Base-by-base conservation (phyloP, 2,113 vertebrate genomes). In the Oreotrochilus melanogaster region DNA sequence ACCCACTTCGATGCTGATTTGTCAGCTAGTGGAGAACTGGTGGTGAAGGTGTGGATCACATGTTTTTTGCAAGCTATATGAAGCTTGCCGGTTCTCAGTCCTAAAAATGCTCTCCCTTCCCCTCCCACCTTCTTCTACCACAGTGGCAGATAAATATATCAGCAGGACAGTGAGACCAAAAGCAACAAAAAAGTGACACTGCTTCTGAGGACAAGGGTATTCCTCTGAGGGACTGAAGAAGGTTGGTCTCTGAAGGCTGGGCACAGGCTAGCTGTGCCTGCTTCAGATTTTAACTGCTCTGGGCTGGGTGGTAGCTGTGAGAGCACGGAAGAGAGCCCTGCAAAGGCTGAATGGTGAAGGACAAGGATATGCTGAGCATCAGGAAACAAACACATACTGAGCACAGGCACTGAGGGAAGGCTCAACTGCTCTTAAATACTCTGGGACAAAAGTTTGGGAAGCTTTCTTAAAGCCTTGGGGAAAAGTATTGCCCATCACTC, bases 121-220 rank as follows among this genome's bases (percentile, higher is more conserved):
- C 14, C 14, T 69, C 33, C 33, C 2, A 1, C 18, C 30, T 57
- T 78, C 42, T 64, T 78, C 42, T 64, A 48, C 54, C 0, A 0
- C 54, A n/a, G 23, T 2, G 6, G 43, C 43, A 79, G 56, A 74
- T 35, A 61, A 78, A 78, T n/a, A 28, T 14, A 37, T 37, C 15
- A 56, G 42, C 6, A 27, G 57, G 48, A 47, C 2, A 11, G 48
- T 31, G 14, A 25, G 28, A 92, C 37, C 31, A 60, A 83, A 83
- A 79, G 71, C 28, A 91, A 35, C 13, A n/a, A 21, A 9, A 71
- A 61, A 27, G 39, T 57, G 35, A 25, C 45, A 9, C n/a, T 43
- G 35, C 73, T 74, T 62, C 66, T 75, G 35, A 67, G 47, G n/a
- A 61, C 33, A 45, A 5, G 31, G 45, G 11, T 21, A 31, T 7